Evolutionary conservation across 1,140 invertebrate species (phyloP).

Genomic region (Maconellicoccus hirsutus): DNA sequence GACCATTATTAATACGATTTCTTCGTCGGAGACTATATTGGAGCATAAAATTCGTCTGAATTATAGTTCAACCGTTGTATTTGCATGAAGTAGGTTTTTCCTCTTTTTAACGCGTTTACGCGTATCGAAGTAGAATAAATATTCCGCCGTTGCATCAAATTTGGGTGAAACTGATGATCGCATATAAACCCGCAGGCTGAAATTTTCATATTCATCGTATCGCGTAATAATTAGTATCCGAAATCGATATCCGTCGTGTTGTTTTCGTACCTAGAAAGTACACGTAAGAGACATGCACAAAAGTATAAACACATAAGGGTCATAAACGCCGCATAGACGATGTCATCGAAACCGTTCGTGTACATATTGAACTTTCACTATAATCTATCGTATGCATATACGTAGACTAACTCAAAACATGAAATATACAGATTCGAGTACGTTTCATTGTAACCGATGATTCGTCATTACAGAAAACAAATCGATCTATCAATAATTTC

Average conservation of each 20-base stretch:
- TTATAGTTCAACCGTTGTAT: neutral
- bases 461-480: too few species aligned
- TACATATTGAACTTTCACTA: neutral
- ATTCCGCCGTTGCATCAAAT: neutral
- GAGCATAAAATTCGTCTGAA: neutral
- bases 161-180: neutral
- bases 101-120: too few species aligned
- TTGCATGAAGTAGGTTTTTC: conserved; percentile 4
- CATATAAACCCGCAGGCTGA: too few species aligned
- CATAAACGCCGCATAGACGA: neutral
- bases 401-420: too few species aligned
- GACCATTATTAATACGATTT: neutral
- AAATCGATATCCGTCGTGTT: neutral
- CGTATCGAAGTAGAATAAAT: neutral
- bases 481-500: too few species aligned
- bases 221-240: neutral
- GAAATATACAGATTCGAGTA: too few species aligned
- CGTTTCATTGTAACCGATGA: too few species aligned
- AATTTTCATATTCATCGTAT: too few species aligned
- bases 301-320: neutral
- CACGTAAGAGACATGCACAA: neutral
- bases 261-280: neutral
- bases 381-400: neutral
- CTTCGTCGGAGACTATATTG: neutral
- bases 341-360: neutral